Base-by-base conservation (phyloP, 2,888 invertebrate genomes). In the Neoitamus cyanurus region DNA sequence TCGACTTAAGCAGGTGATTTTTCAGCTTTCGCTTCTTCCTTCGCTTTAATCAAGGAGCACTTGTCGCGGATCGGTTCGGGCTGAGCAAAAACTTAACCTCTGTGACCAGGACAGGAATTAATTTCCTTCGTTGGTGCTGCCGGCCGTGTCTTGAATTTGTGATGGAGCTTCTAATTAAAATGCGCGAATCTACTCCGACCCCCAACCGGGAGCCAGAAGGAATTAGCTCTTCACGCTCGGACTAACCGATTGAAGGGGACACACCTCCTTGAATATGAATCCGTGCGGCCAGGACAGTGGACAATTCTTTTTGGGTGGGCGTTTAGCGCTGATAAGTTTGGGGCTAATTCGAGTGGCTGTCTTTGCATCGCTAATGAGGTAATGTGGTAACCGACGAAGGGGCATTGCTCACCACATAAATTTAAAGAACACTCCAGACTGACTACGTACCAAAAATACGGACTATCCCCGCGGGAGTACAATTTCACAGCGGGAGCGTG, bases 1-100 rank as follows among this genome's bases (percentile, higher is more conserved):
- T 58, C 58, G 58, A 58, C 58, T 58, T 58, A 58, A 58, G 58
- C 58, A 58, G 58, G 58, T 58, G 58, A 58, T 58, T 58, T 58
- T 58, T 58, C 58, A 58, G 25, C 58, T 58, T 58, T 58, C 25
- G 20, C 11, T 9, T 11, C 25, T 25, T 25, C 6, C 9, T 58
- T 25, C 9, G 58, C 9, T 58, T 58, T 58, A 58, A 58, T 58
- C 58, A 58, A 58, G 58, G 58, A 15, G 58, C 9, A 0, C 58
- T 7, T 58, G 9, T 58, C 58, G 58, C 58, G 58, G 58, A 2
- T 58, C 25, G 25, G 2, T 25, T 1, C 25, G 25, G 2, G 9
- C 3, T 25, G 3, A 58, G 20, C 9, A 58, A 58, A 58, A 58
- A 58, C 58, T 58, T 58, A 15, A 6, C 9, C 9, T 25, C 25